Base-by-base conservation (phyloP, 2,113 vertebrate species). In the Atrichornis clamosus region DNA sequence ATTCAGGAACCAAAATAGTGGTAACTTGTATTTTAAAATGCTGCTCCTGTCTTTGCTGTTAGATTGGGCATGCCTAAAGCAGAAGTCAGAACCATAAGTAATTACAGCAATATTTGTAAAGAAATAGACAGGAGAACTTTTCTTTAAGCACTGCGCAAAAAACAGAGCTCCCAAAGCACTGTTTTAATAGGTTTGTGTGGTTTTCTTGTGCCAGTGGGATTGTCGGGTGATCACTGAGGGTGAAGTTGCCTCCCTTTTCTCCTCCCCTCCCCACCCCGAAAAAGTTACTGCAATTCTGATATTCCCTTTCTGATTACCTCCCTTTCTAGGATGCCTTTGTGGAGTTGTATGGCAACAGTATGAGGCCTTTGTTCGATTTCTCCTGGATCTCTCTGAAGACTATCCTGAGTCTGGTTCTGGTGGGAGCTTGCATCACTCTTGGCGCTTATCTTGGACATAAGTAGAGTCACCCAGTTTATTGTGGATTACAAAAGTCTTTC, bases 311-410 rank as follows among this genome's bases (percentile, higher is more conserved):
- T 90, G 35, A 2, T 85, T 82, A 62, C 80, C 82, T 95, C 62
- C 68, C 42, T 74, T 81, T 58, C 60, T 98, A 99, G 99, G 99
- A 99, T 16, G 99, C 99, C 83, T 99, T 99, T 39, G 99, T 99
- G 98, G 99, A 99, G 92, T 98, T 99, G 82, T 99, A 99, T 5
- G 98, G 99, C 89, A 98, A 98, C 90, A 98, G 97, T 89, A 98
- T 98, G 97, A 98, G 98, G 69, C 99, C 99, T 23, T 96, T 99
- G 94, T 98, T 99, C 55, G 98, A 98, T 56, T 98, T 99, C 97
- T 99, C 99, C 79, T 99, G 99, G 99, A 98, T 99, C 41, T 99
- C 99, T 95, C 98, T 99, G 97, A 99, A 99, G 98, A 99, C 99
- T 4, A 98, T 99, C 90, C 98, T 99, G 80, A 99, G 99, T 53